phyloP scores from a whole-genome alignment of 2,113 vertebrate genomes.

The Myrmophylax atrothorax region DNA sequence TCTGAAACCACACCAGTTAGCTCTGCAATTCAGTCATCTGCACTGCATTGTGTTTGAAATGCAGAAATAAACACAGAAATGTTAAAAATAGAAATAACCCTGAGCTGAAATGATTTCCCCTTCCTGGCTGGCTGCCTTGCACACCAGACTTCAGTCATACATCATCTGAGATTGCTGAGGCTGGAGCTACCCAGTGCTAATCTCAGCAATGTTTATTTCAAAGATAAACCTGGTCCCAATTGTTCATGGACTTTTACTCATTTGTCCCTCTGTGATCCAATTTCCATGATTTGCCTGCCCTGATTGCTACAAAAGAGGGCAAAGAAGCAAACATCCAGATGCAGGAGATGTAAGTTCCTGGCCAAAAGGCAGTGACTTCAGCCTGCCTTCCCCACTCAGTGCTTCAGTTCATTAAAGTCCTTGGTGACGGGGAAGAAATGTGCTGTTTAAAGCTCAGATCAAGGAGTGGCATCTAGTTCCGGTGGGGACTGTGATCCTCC shows the following conservation, averaged over 20 bases:
- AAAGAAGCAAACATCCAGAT: not conserved
- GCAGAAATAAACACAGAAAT: not conserved
- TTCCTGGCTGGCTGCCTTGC: not conserved
- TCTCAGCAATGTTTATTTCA: not conserved
- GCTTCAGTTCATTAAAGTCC: not conserved
- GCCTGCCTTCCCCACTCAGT: not conserved
- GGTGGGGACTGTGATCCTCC: not conserved
- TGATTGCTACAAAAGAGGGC: not conserved
- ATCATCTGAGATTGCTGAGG: not conserved
- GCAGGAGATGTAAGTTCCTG: not conserved
- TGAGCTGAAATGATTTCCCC: slow-evolving; percentile 3
- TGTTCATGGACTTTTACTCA: not conserved
- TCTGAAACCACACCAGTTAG: not conserved
- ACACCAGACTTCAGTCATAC: not conserved
- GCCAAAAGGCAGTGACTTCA: not conserved
- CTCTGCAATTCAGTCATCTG: not conserved
- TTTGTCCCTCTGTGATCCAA: not conserved
- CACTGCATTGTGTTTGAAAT: not conserved
- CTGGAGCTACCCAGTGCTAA: not conserved
- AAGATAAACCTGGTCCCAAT: not conserved
- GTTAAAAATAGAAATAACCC: slow-evolving; percentile 38
- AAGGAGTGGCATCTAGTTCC: not conserved
- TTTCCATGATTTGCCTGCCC: not conserved
- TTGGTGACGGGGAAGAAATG: rapidly evolving
- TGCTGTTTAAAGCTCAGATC: not conserved